Percentiles rank a stretch among this genome's conserved stretches.
Evolutionary conservation across 2,888 invertebrate genomes (phyloP).

Genomic region (Thymelicus sylvestris): DNA sequence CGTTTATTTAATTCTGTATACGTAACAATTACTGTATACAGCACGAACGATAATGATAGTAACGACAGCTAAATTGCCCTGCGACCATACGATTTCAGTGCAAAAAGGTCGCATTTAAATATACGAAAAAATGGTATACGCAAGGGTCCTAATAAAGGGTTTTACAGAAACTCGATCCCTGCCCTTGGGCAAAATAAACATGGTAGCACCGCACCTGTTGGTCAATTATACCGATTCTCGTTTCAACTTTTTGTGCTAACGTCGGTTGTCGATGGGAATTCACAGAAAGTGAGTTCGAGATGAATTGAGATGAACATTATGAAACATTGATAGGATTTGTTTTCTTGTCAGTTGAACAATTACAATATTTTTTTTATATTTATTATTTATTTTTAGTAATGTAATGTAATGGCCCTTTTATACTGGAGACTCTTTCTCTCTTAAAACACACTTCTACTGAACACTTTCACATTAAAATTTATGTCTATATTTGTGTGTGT

Average conservation of each 20-base stretch:
- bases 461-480: too few species aligned
- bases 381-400: too few species aligned
- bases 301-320: background rate
- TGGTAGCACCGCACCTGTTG: constrained; percentile 53
- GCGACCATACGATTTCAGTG: background rate
- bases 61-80: constrained; percentile 7
- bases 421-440: too few species aligned
- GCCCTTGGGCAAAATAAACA: constrained; percentile 52
- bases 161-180: constrained; percentile 37
- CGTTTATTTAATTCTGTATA: background rate
- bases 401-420: too few species aligned
- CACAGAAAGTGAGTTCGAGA: background rate
- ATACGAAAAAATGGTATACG: constrained; percentile 17
- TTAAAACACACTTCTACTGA: too few species aligned
- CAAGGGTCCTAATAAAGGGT: constrained; percentile 34
- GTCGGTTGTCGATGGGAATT: constrained; percentile 38
- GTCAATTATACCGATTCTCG: constrained; percentile 52
- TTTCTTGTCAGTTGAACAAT: too few species aligned
- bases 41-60: background rate
- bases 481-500: too few species aligned
- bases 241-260: constrained; percentile 46
- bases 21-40: background rate
- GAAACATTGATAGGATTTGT: too few species aligned
- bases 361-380: too few species aligned
- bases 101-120: constrained; percentile 12